Evolutionary conservation across 2,888 invertebrate genomes (phyloP), one percentile per base, ranked within the genome.

Genomic region (Crepidodera aurea): DNA sequence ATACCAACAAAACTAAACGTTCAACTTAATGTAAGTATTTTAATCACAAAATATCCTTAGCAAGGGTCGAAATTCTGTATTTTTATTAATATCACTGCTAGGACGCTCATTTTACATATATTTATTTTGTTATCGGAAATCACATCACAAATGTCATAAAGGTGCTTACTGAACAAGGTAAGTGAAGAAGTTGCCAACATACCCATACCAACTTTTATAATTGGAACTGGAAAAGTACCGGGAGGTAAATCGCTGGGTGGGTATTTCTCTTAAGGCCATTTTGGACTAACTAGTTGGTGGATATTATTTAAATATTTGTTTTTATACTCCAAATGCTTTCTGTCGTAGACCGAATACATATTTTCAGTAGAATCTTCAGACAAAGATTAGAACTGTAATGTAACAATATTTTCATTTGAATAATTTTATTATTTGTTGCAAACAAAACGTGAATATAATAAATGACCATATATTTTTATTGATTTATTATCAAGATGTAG

Each of bases 61-160:
- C 48, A 48, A 29, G 48, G 48, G 10, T 48, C 48, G 15, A 27
- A 48, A 48, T 27, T 27, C 8, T 48, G 29, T 7, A 48, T 27
- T 15, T 48, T 29, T 48, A 48, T 12, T 10, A 16, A 3, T 27
- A 27, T 15, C 29, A 48, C 12, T 27, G 48, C 12, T 48, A 48
- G 15, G 48, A 48, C 48, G 48, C 48, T 48, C 48, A 48, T 48
- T 48, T 48, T 48, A 48, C 48, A 48, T 40, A 32, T 37, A 27
- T 48, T 48, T 48, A 48, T 48, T 27, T 48, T 48, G 48, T 48
- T 48, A 48, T 48, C 48, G 48, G 27, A 29, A 48, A 48, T 48
- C 48, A 15, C 16, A 48, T 48, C 48, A 15, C 40, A 29, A 27
- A 48, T 48, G 48, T 48, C 48, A 48, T 48, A 13, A 27, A 48